These are phyloP conservation scores for Branchipolynoe longqiensis DNA, from an alignment of 2,888 invertebrate species.

Conservation along the genomic window DNA sequence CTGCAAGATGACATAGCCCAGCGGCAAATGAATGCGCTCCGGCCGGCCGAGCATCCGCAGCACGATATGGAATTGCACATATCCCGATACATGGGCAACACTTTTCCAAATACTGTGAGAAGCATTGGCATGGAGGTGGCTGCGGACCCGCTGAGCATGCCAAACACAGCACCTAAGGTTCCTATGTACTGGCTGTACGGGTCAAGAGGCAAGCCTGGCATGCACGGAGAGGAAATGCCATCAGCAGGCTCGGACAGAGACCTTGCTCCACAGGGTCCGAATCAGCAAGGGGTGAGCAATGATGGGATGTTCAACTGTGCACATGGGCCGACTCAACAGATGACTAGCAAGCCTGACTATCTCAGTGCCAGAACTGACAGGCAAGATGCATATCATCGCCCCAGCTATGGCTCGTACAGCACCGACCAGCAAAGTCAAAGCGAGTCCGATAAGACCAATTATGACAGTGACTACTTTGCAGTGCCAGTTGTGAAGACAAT, in stretches of 20 bases:
- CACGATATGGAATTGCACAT: background rate
- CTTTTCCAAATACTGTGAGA: background rate
- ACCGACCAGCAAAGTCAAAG: conserved; percentile 32
- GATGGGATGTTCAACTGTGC: background rate
- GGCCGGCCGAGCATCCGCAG: background rate
- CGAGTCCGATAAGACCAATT: conserved; percentile 4
- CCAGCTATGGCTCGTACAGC: conserved; percentile 15
- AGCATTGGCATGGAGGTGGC: background rate
- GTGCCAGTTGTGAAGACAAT: background rate
- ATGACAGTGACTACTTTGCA: background rate
- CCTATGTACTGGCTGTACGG: conserved; percentile 50
- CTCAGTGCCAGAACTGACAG: background rate
- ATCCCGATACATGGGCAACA: background rate
- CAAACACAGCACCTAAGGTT: background rate
- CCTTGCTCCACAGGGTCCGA: background rate
- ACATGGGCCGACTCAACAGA: background rate
- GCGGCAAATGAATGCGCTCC: background rate
- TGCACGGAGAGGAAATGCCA: background rate
- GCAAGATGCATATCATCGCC: background rate
- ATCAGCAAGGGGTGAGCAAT: background rate
- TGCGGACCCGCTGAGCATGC: background rate
- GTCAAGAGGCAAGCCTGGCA: background rate
- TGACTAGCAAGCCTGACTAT: conserved; percentile 8
- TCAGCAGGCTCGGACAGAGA: background rate
- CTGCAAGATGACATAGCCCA: background rate